These are phyloP conservation scores for Melinaea marsaeus DNA, from an alignment of 2,888 invertebrate genomes.

Conservation along the genomic window DNA sequence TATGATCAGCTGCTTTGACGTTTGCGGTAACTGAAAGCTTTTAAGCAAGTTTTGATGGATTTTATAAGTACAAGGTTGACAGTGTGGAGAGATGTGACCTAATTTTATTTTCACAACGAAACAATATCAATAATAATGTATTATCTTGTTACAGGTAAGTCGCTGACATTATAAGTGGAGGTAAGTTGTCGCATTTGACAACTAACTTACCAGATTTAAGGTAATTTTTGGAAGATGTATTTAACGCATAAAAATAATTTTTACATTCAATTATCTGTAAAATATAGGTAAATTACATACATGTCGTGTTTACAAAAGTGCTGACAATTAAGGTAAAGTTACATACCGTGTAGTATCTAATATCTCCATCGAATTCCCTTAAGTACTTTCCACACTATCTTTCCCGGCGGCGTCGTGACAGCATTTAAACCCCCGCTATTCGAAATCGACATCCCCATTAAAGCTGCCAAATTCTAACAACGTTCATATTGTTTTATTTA, in stretches of 20 bases:
- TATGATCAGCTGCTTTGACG: neutral
- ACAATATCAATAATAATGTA: too few species aligned
- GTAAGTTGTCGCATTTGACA: neutral
- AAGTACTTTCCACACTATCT: constrained; percentile 19
- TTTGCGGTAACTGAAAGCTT: neutral
- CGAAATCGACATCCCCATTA: constrained; percentile 14
- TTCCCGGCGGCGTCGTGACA: constrained; percentile 22
- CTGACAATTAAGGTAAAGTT: constrained; percentile 12
- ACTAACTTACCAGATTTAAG: constrained; percentile 4
- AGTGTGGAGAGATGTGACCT: too few species aligned
- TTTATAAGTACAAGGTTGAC: too few species aligned
- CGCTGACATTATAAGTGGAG: neutral
- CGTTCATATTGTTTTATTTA: constrained; percentile 47
- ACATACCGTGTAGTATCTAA: constrained; percentile 4
- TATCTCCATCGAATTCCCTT: constrained; percentile 20
- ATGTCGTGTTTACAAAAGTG: neutral
- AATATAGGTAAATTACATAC: too few species aligned
- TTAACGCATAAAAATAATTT: too few species aligned
- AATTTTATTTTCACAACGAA: too few species aligned
- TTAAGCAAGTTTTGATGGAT: too few species aligned
- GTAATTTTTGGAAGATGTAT: neutral
- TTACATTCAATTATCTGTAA: too few species aligned
- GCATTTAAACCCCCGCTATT: constrained; percentile 13
- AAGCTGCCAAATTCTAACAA: constrained; percentile 16
- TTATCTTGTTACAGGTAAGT: constrained; percentile 21